Base-by-base conservation (phyloP, 2,888 invertebrate species). In the Heliconius charithonia region DNA sequence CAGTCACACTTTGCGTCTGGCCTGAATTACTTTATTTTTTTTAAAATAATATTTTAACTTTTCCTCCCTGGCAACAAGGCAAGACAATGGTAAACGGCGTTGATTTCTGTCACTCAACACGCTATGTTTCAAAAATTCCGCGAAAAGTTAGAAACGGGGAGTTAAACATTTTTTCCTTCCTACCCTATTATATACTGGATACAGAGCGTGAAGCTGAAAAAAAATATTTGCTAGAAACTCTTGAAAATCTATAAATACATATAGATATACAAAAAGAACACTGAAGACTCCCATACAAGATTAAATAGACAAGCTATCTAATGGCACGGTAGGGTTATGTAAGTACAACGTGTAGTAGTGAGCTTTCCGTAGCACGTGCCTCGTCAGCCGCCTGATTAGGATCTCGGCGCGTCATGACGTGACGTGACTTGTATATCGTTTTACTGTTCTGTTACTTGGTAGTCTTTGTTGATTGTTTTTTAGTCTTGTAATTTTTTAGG, bases 351-450 rank as follows among this genome's bases (percentile, higher is more conserved):
- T 32, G 66, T 66, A 51, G 45, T 32, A 7, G 32, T 51, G 51
- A 72, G 71, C 69, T 66, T 51, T 72, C 59, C 59, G 29, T 41
- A 41, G 72, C 75, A 67, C 75, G 80, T 79, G 74, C 59, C 51
- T 72, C 72, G 75, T 80, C 80, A 77, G 45, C 25, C 51, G n/a
- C 45, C 75, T 77, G 80, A 77, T 80, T 75, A 71, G 59, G 75
- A 80, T 72, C 66, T 75, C 71, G 41, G 67, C 37, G 51, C 74
- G 45, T 27, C 66, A 75, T 80, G 67, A 74, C 73, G 66, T 77
- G 79, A 75, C 62, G 41, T 75, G 77, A 75, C 79, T 79, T 72
- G 16, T 65, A 69, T 32, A 75, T 66, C 56, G 63, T 51, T 74
- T 78, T 41, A 78, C 67, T 78, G 32, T 74, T 73, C 51, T 32